Base-by-base conservation (phyloP, 2,888 invertebrate genomes). In the Drosophila histrio region DNA sequence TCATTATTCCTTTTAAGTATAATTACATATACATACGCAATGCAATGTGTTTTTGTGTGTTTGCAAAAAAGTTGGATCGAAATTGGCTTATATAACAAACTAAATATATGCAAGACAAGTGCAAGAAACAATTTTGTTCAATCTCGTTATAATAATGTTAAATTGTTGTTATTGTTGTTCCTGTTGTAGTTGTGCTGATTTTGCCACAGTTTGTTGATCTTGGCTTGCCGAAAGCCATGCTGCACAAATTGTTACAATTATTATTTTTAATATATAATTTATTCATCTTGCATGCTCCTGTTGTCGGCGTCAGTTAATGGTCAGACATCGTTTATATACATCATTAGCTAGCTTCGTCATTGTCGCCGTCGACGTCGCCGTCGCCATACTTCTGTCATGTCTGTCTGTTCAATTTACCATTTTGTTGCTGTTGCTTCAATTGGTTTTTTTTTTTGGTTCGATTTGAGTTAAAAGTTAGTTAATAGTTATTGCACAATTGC, bases 211-310 rank as follows among this genome's bases (percentile, higher is more conserved):
- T 24, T 17, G 24, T 50, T 41, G 13, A 46, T 64, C 19, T 62
- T 59, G 34, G 49, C 21, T 53, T 74, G 73, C 77, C 68, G 61
- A 77, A 77, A 68, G 73, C 58, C 28, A 26, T 77, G 61, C 67
- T 77, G 44, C 77, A 77, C 57, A 66, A 72, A 72, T 65, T 67
- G 44, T 46, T 57, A 61, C 39, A 21, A 22, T 43, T 62, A 49
- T 9, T 39, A 56, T 30, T 46, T 34, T 38, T 64, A 28, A 41
- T 32, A 30, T 30, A 15, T 53, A 30, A 11, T 19, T 53, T 11
- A 22, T 32, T 5, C 28, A 8, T 46, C 21, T 32, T 34, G 32
- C 11, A 19, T 24, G 32, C 28, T 44, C 41, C 43, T 54, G 32
- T 53, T 43, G 19, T 44, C 32, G 54, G 19, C 30, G 46, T 52